Percentiles rank a stretch among this genome's conserved stretches.
These are phyloP conservation scores for Noturus placidus DNA, from an alignment of 2,113 vertebrate genomes.

Conservation along the genomic window DNA sequence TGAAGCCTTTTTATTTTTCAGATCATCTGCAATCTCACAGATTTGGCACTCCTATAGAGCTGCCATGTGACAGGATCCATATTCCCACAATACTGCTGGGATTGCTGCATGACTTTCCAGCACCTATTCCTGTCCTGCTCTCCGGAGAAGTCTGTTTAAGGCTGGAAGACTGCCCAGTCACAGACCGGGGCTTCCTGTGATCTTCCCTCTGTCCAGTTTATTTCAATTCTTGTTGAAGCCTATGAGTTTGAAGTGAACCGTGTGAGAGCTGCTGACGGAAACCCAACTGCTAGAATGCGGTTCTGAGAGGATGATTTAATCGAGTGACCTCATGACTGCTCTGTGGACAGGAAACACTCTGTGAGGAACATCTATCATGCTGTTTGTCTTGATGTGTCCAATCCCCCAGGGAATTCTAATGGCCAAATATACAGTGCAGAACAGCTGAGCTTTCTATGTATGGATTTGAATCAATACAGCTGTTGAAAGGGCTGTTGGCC, in stretches of 20 bases:
- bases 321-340: conserved; percentile 15
- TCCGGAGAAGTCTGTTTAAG: conserved; percentile 58
- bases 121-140: conserved; percentile 37
- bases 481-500: not conserved
- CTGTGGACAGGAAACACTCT: conserved; percentile 39
- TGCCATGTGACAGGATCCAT: conserved; percentile 40
- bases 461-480: conserved; percentile 33
- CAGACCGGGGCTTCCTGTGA: conserved; percentile 41
- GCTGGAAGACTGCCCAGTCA: conserved; percentile 49
- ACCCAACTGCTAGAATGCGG: conserved; percentile 20
- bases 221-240: conserved; percentile 32
- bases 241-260: not conserved
- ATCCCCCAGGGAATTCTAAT: conserved; percentile 43
- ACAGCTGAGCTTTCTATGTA: conserved; percentile 21
- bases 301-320: conserved; percentile 37
- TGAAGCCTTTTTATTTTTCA: conserved; percentile 49
- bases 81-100: conserved; percentile 66
- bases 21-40: conserved; percentile 54
- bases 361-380: conserved; percentile 49
- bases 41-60: not conserved
- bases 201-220: conserved; percentile 37
- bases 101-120: conserved; percentile 49
- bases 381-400: conserved; percentile 41
- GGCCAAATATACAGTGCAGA: conserved; percentile 18
- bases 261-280: conserved; percentile 33